Evolutionary conservation across 2,888 invertebrate genomes (phyloP).

Genomic region (Hermaeophaga mercurialis): DNA sequence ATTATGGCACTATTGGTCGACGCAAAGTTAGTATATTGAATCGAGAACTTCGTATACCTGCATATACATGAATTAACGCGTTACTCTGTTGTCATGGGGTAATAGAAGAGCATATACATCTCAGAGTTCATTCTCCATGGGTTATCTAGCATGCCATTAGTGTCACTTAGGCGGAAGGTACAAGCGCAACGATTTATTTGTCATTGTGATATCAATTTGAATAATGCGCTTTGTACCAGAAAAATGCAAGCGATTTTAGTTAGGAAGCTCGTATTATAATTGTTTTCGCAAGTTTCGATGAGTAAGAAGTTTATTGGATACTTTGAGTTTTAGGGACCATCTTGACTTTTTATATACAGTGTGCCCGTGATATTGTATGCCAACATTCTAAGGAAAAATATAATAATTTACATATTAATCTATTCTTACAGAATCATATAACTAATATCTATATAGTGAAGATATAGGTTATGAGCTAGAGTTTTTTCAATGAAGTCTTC

Average conservation of each 20-base stretch:
- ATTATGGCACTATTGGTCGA: neutral
- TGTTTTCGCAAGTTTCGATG: no score
- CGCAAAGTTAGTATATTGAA: neutral
- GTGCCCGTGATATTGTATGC: no score
- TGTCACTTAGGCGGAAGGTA: slow-evolving; percentile 24
- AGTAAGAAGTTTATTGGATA: no score
- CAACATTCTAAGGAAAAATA: no score
- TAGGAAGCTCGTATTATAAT: no score
- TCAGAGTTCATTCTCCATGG: slow-evolving; percentile 26
- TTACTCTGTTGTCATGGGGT: slow-evolving; percentile 10
- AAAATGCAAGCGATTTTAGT: slow-evolving; percentile 13
- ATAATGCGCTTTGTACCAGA: slow-evolving; percentile 12
- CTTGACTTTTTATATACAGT: no score
- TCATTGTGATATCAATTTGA: slow-evolving; percentile 26
- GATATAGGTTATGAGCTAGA: no score
- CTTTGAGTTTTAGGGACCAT: no score
- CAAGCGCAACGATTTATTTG: slow-evolving; percentile 27
- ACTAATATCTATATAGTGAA: no score
- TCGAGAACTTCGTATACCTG: slow-evolving; percentile 3
- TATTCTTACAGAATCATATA: no score
- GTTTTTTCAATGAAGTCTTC: no score
- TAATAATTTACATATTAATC: no score
- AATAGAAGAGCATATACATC: slow-evolving; percentile 18
- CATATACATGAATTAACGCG: neutral
- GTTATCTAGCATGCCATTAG: slow-evolving; percentile 28